Evolutionary conservation across 2,797 vertebrate genomes (phyloP).

Genomic region (Rhadinocentrus ornatus): DNA sequence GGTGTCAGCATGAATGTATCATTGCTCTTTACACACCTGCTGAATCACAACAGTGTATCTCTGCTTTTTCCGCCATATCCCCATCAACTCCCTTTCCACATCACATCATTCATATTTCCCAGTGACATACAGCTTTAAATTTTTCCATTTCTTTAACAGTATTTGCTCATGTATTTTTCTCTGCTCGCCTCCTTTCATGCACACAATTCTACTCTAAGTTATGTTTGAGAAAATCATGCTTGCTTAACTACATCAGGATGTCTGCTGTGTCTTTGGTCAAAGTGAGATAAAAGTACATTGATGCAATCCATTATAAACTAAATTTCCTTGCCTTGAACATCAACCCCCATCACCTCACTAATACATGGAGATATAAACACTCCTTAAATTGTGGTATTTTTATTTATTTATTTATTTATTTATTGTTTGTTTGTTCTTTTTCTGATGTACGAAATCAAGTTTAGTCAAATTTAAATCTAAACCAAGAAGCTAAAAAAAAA

Average conservation of each 20-base stretch:
- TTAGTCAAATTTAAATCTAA: no score
- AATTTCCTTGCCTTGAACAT: conserved; percentile 23
- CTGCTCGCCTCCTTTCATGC: neutral
- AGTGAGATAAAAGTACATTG: conserved; percentile 20
- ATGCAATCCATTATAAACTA: conserved; percentile 20
- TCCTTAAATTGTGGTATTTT: no score
- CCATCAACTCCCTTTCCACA: conserved; percentile 45
- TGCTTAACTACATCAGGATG: conserved; percentile 20
- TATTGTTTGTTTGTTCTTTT: no score
- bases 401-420: no score
- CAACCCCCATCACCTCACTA: conserved; percentile 6
- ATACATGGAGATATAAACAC: neutral
- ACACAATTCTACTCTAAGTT: conserved; percentile 2
- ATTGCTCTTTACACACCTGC: conserved; percentile 31
- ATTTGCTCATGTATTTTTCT: conserved; percentile 34
- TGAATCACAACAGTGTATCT: conserved; percentile 45
- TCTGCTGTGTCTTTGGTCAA: conserved; percentile 15
- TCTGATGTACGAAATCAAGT: no score
- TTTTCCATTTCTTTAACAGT: conserved; percentile 20
- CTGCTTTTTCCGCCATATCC: conserved; percentile 34
- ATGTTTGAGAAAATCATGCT: conserved; percentile 15
- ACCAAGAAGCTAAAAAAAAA: no score
- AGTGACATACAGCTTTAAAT: conserved; percentile 16
- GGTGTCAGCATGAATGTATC: conserved; percentile 5
- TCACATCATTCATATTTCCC: conserved; percentile 50